A percentile compares a stretch with the other conserved stretches of the same genome.
phyloP scores from a whole-genome alignment of 1,140 invertebrate species.

The Hestina assimilis region DNA sequence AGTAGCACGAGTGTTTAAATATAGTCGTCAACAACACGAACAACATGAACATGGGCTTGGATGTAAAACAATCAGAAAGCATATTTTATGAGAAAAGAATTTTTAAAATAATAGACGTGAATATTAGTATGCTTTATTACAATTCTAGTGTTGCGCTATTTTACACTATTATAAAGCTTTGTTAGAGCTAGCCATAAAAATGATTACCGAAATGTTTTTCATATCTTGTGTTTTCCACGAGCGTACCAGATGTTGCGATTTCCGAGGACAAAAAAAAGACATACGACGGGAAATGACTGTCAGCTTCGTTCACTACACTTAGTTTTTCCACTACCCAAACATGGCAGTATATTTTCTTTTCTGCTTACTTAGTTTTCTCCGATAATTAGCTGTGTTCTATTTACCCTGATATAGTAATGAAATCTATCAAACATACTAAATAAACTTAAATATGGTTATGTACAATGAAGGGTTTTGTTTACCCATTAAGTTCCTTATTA shows the following conservation, averaged over 20 bases:
- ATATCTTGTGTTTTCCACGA: conserved; percentile 36
- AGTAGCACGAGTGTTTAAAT: conserved; percentile 43
- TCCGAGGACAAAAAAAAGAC: conserved; percentile 61
- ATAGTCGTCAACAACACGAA: conserved; percentile 34
- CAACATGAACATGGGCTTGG: no score
- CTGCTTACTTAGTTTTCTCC: conserved; percentile 28
- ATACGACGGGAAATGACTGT: conserved; percentile 68
- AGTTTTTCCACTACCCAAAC: conserved; percentile 56
- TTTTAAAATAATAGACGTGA: neutral
- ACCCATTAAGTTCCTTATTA: conserved; percentile 33
- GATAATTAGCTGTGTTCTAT: conserved; percentile 32
- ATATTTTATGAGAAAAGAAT: neutral
- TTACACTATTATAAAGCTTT: no score
- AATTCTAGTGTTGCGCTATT: no score
- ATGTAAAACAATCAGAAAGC: neutral
- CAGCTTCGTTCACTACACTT: conserved; percentile 51
- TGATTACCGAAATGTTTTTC: conserved; percentile 3
- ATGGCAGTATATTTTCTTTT: conserved; percentile 40
- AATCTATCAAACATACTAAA: conserved; percentile 1
- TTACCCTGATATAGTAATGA: conserved; percentile 24
- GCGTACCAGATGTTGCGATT: conserved; percentile 67
- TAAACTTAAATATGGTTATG: neutral
- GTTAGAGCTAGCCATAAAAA: conserved; percentile 12
- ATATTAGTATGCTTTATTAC: no score
- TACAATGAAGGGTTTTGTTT: conserved; percentile 24